These are phyloP conservation scores for Plestiodon gilberti DNA, from an alignment of 2,113 vertebrate species.

Conservation along the genomic window DNA sequence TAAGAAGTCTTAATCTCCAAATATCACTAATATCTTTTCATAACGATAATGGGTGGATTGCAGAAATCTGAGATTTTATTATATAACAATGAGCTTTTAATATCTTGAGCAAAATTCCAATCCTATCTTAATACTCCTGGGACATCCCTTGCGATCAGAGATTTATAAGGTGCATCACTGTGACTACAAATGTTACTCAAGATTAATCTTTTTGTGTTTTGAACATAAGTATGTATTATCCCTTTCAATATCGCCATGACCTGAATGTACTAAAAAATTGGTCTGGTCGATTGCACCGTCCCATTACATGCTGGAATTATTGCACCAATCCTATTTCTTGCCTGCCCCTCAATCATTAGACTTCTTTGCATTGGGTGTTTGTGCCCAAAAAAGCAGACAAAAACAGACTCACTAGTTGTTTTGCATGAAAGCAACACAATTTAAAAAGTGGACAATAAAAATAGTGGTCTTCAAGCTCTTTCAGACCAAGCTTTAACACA, in stretches of 20 bases:
- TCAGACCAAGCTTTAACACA: too few species aligned
- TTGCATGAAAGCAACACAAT: too few species aligned
- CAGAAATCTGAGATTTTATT: background rate
- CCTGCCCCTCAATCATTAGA: too few species aligned
- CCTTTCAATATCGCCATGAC: background rate
- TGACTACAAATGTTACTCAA: background rate
- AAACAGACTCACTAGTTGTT: too few species aligned
- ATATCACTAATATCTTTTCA: slow-evolving; percentile 4
- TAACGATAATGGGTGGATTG: slow-evolving; percentile 8
- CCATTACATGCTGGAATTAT: background rate
- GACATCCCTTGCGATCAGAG: background rate
- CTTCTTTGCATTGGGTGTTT: too few species aligned
- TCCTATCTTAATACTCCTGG: background rate
- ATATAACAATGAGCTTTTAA: slow-evolving; percentile 2
- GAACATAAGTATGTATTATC: background rate
- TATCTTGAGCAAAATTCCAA: slow-evolving; percentile 1
- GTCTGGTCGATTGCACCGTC: background rate
- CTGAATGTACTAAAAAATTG: background rate
- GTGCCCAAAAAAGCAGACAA: too few species aligned
- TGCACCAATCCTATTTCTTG: background rate
- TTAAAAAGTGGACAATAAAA: too few species aligned
- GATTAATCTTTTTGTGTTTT: background rate
- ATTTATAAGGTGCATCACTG: background rate
- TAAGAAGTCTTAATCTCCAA: background rate
- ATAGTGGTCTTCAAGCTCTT: too few species aligned